These are phyloP conservation scores for Scartelaos histophorus DNA, from an alignment of 2,113 vertebrate species.

Conservation along the genomic window DNA sequence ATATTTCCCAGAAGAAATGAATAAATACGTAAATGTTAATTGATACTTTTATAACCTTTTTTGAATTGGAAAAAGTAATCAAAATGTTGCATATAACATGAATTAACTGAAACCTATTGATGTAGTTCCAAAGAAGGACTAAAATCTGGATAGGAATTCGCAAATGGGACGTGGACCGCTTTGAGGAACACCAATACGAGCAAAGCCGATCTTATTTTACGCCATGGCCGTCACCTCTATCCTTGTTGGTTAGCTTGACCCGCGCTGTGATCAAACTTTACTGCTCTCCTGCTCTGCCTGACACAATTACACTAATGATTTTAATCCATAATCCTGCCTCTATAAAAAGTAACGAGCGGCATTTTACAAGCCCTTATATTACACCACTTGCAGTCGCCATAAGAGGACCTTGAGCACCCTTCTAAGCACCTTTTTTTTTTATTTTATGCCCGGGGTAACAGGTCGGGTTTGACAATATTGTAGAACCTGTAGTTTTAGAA, in stretches of 20 bases:
- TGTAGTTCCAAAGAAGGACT: too few relatives aligned
- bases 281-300: neutral
- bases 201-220: neutral
- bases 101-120: too few relatives aligned
- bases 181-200: neutral
- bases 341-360: constrained; percentile 17
- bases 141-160: too few relatives aligned
- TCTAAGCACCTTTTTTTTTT: constrained; percentile 14
- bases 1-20: too few relatives aligned
- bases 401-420: constrained; percentile 25
- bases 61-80: too few relatives aligned
- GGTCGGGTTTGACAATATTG: too few relatives aligned
- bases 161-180: neutral
- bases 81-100: too few relatives aligned
- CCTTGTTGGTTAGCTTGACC: constrained; percentile 4
- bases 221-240: neutral
- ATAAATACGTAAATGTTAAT: too few relatives aligned
- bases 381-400: constrained; percentile 28
- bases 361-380: constrained; percentile 15
- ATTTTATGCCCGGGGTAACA: neutral
- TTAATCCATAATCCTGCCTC: constrained; percentile 24
- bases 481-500: too few relatives aligned
- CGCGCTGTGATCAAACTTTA: constrained; percentile 5
- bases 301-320: constrained; percentile 9
- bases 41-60: too few relatives aligned